phyloP scores from a whole-genome alignment of 2,797 vertebrate genomes.

The Gambusia yucatana region DNA sequence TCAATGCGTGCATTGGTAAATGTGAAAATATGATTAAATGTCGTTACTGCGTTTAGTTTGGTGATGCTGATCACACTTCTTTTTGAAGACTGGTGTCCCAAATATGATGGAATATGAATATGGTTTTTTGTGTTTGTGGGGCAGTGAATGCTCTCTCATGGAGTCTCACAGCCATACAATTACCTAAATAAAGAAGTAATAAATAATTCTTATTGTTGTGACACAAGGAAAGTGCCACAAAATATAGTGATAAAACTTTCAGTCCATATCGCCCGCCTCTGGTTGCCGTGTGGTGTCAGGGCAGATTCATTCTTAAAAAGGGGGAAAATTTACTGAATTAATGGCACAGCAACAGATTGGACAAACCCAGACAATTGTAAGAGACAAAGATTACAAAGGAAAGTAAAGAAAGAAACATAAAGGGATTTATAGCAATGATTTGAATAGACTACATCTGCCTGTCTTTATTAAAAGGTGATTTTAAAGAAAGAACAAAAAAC shows the following conservation, averaged over 20 bases:
- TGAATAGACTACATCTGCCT: background rate
- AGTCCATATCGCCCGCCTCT: background rate
- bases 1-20: too few relatives aligned
- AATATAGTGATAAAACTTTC: too few relatives aligned
- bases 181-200: too few relatives aligned
- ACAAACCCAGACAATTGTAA: background rate
- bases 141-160: too few relatives aligned
- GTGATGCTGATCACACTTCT: too few relatives aligned
- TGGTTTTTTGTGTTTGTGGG: too few relatives aligned
- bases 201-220: background rate
- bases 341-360: background rate
- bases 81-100: too few relatives aligned
- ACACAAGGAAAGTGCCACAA: too few relatives aligned
- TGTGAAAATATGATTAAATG: too few relatives aligned
- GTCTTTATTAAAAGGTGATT: background rate
- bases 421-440: background rate
- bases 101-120: too few relatives aligned
- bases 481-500: background rate
- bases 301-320: background rate
- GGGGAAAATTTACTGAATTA: background rate
- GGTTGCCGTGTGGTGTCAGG: background rate
- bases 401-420: background rate
- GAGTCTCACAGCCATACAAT: too few relatives aligned
- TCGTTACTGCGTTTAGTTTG: too few relatives aligned
- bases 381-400: background rate